Evolutionary conservation across 2,888 invertebrate species (phyloP).

Genomic region (Anthophora plumipes): DNA sequence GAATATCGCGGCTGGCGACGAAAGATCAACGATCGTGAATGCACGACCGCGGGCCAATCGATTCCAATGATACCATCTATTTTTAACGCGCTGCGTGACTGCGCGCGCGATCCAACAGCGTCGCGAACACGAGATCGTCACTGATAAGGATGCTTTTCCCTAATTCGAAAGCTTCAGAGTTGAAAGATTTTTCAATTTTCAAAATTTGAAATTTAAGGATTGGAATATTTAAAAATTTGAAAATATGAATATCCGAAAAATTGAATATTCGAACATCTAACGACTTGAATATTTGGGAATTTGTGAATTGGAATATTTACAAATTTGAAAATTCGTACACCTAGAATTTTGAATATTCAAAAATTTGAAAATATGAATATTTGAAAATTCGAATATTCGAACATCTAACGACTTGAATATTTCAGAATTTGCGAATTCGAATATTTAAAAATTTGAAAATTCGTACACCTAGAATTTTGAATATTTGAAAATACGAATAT

Average conservation of each 20-base stretch:
- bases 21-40: slow-evolving; percentile 51
- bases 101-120: slow-evolving; percentile 4
- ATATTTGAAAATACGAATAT: too few species aligned
- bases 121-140: background rate
- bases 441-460: too few species aligned
- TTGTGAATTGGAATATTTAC: too few species aligned
- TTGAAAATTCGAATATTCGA: too few species aligned
- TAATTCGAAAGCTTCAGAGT: background rate
- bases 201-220: background rate
- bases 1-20: slow-evolving; percentile 45
- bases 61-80: slow-evolving; percentile 52
- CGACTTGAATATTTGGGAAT: background rate
- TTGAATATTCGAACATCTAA: background rate
- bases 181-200: background rate
- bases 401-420: too few species aligned
- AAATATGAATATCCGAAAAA: background rate
- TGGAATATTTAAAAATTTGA: background rate
- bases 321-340: background rate
- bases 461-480: too few species aligned
- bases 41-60: slow-evolving; percentile 40
- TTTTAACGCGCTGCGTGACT: slow-evolving; percentile 30
- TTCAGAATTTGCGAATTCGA: too few species aligned
- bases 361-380: too few species aligned
- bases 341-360: background rate
- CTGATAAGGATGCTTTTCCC: background rate